A percentile compares a stretch with the other conserved stretches of the same genome.
phyloP scores from a whole-genome alignment of 2,113 vertebrate genomes.

The Enhydra lutris region DNA sequence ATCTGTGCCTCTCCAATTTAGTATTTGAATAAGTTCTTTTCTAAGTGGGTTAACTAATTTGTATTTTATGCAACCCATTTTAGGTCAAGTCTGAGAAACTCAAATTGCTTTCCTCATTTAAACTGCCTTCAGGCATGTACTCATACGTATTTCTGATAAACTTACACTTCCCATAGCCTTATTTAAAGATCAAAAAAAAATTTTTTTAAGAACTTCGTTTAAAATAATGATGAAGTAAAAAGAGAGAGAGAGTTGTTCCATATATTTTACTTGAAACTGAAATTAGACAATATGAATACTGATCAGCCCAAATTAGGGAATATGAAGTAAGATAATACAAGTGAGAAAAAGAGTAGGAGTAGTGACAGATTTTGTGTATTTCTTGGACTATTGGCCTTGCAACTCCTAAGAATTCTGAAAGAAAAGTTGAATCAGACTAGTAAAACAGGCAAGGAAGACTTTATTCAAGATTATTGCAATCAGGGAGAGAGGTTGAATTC shows the following conservation, averaged over 20 bases:
- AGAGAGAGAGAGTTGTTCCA: not conserved
- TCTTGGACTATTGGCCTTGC: not conserved
- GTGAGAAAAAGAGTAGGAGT: not conserved
- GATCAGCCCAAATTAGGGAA: constrained; percentile 6
- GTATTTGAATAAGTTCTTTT: constrained; percentile 15
- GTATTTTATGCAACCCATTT: constrained; percentile 64
- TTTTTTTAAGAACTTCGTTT: not conserved
- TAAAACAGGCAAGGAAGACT: not conserved
- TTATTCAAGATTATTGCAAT: not conserved
- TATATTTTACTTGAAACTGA: constrained; percentile 17
- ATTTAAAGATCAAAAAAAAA: constrained; percentile 52
- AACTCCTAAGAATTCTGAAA: not conserved
- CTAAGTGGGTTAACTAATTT: constrained; percentile 68
- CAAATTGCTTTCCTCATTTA: constrained; percentile 76
- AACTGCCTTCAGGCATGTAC: constrained; percentile 68
- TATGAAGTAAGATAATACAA: not conserved
- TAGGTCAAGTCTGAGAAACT: constrained; percentile 63
- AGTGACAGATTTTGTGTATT: not conserved
- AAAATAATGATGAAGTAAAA: constrained; percentile 52
- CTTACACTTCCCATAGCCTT: constrained; percentile 39
- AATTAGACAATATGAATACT: constrained; percentile 13
- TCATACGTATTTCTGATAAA: constrained; percentile 60
- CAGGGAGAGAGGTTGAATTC: not conserved
- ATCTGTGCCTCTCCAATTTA: not conserved
- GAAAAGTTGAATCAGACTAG: not conserved